Base-by-base conservation (phyloP, 2,888 invertebrate species). In the Biston stratarius region DNA sequence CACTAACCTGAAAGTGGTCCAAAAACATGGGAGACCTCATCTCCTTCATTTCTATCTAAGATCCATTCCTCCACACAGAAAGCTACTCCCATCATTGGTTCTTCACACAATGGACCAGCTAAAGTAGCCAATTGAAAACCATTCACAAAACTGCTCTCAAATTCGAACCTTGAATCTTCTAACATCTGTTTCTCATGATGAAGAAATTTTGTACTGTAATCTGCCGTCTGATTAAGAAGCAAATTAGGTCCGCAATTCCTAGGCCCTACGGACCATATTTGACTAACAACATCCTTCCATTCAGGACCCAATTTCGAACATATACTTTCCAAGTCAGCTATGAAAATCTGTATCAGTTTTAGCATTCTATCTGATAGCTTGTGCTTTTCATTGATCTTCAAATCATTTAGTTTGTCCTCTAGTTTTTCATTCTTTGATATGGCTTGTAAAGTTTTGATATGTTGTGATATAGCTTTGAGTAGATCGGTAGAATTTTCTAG, bases 21-120 rank as follows among this genome's bases (percentile, higher is more conserved):
- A 84, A 88, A 94, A 11, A 88, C 87, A 70, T 92, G 87, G 9
- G 86, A 83, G 12, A 74, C 77, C 72, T 91, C 94, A 58, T 90
- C 94, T 14, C 75, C 93, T 63, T 87, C 89, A 11, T 78, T 81
- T 56, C 85, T 82, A 47, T 94, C 93, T 47, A 96, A 84, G 0
- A 92, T 94, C 97, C 98, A 99, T 75, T 97, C 96, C 78, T 98
- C 97, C 1, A 99, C 95, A 61, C 97, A 94, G 90, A 99, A 99
- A 15, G 97, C 97, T 0, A 99, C 98, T 0, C 99, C 99, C 94
- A 97, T 97, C 96, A 99, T 96, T 1, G 99, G 99, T 84, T 99
- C 99, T 80, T 99, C 99, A 89, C 99, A 99, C 52, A 99, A 87
- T 0, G 99, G 99, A 0, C 99, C 99, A 49, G 98, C 96, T 61